These are phyloP conservation scores for Osmerus eperlanus DNA, from an alignment of 2,113 vertebrate genomes.

Conservation along the genomic window DNA sequence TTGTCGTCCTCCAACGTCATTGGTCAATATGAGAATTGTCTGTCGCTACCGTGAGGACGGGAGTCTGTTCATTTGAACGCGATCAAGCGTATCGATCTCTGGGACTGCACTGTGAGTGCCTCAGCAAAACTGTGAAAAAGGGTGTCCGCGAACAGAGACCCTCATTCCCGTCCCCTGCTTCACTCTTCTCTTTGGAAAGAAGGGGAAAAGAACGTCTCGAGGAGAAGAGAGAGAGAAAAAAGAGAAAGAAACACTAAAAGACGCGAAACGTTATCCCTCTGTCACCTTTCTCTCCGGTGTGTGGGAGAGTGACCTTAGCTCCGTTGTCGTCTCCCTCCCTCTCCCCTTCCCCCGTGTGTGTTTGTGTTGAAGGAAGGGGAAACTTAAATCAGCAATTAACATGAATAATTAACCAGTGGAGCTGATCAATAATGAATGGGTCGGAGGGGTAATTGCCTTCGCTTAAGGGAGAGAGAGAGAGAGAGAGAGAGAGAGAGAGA, in stretches of 20 bases:
- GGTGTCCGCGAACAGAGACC: too few relatives aligned
- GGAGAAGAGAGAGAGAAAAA: conserved; percentile 8
- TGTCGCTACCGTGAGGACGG: neutral
- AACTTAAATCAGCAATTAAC: conserved; percentile 84
- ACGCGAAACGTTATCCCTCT: neutral
- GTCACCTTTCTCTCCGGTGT: conserved; percentile 5
- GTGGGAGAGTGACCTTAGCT: conserved; percentile 74
- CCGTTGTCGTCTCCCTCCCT: conserved; percentile 50
- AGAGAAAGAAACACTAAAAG: conserved; percentile 7
- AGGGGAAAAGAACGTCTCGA: neutral
- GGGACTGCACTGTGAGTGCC: neutral
- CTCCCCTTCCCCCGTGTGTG: conserved; percentile 18
- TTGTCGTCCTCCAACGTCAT: neutral
- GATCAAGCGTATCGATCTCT: conserved; percentile 16
- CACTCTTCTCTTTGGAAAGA: neutral
- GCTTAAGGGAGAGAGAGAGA: conserved; percentile 63
- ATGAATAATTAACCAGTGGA: conserved; percentile 82
- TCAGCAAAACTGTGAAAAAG: conserved; percentile 3
- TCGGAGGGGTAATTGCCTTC: conserved; percentile 70
- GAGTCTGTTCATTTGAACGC: conserved; percentile 7
- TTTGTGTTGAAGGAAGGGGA: conserved; percentile 70
- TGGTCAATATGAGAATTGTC: neutral
- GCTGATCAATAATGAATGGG: conserved; percentile 83
- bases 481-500: conserved; percentile 29
- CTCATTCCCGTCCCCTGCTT: neutral